Base-by-base conservation (phyloP, 1,140 invertebrate genomes). In the Teleogryllus occipitalis region DNA sequence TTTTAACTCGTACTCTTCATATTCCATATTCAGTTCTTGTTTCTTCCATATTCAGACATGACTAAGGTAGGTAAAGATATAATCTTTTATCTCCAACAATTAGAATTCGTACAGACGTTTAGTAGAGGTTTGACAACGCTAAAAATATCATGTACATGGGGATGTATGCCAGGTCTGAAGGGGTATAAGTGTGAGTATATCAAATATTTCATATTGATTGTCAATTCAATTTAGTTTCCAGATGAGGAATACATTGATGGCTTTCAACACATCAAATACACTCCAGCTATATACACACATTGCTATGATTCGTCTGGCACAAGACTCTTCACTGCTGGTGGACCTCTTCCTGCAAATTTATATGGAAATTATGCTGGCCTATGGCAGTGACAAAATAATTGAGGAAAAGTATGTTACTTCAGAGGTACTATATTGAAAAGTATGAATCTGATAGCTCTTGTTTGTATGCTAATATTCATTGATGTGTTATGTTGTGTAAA, bases 231-330 rank as follows among this genome's bases (percentile, higher is more conserved):
- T 82, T 84, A 95, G 93, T 95, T 94, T 86, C 93, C 93, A 0
- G 93, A 95, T 83, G 94, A 96, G 84, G 94, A 96, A 82, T 90
- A 87, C 75, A 90, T 92, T 81, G 93, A 95, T 81, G 93, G 93
- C 72, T 91, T 93, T 83, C 93, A 94, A 87, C 93, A 95, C 82
- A 91, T 93, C 1, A 95, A 95, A 85, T 95, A 96, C 85, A 93
- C 94, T 22, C 95, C 96, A 75, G 96, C 97, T 18, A 96, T 98
- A 83, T 99, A 98, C 85, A 98, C 97, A 2, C 97, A 98, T 85
- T 97, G 95, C 85, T 98, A 98, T 85, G 97, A 99, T 87, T 90
- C 91, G 82, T 95, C 93, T 77, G 96, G 96, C 39, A 97, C 96
- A 8, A 87, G 96, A 80, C 87, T 99, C 8, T 98, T 99, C 88